Evolutionary conservation across 2,113 vertebrate species (phyloP).

Genomic region (Platysternon megacephalum): DNA sequence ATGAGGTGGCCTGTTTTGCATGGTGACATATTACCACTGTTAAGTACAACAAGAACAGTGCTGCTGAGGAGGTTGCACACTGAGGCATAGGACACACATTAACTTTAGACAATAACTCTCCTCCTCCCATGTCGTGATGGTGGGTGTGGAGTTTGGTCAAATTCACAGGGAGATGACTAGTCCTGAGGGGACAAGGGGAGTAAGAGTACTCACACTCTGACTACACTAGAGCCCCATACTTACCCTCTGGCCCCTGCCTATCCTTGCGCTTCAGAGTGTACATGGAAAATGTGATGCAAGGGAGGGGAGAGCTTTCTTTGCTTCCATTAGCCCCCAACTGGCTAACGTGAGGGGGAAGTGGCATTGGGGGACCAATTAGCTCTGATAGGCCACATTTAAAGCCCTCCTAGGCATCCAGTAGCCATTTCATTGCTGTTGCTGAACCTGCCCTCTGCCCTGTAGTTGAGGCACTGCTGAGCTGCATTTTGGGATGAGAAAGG

Average conservation of each 20-base stretch:
- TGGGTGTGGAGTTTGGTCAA: neutral
- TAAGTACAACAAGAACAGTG: neutral
- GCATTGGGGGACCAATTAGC: neutral
- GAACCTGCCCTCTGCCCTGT: neutral
- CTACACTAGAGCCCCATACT: rapidly evolving
- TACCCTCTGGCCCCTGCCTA: neutral
- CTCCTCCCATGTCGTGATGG: neutral
- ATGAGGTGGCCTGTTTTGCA: neutral
- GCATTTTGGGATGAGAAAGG: neutral
- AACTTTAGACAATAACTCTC: neutral
- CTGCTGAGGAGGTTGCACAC: neutral
- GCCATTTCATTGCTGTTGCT: neutral
- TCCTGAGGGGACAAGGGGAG: neutral
- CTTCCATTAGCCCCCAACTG: neutral
- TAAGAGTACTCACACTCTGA: neutral
- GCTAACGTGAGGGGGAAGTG: rapidly evolving
- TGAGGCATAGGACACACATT: neutral
- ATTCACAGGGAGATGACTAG: neutral
- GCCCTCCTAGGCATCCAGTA: neutral
- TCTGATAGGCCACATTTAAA: neutral
- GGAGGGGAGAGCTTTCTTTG: neutral
- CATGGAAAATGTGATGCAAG: neutral
- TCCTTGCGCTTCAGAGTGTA: neutral
- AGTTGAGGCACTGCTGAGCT: neutral
- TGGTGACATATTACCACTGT: neutral